A percentile compares a stretch with the other conserved stretches of the same genome.
Evolutionary conservation across 2,797 vertebrate genomes (phyloP).

Genomic region (Rousettus madagascariensis): DNA sequence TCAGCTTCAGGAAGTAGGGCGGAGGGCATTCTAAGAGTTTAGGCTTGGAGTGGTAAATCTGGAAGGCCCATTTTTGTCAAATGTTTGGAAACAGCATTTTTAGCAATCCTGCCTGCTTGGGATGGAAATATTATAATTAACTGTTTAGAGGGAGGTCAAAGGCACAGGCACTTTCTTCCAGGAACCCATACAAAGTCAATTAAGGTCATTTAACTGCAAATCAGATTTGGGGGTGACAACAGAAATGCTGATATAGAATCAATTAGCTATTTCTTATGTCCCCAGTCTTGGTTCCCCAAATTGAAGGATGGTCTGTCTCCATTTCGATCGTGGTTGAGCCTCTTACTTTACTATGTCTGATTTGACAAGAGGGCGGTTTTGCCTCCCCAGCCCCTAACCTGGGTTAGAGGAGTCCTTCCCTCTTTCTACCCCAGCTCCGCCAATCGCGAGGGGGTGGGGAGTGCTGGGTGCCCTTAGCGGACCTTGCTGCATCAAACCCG

Average conservation of each 20-base stretch:
- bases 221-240: slow-evolving; percentile 55
- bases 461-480: slow-evolving; percentile 67
- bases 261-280: slow-evolving; percentile 46
- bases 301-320: not conserved
- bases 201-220: slow-evolving; percentile 73
- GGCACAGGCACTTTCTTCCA: slow-evolving; percentile 30
- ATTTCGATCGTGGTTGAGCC: not conserved
- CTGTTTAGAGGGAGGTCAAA: slow-evolving; percentile 62
- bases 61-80: slow-evolving; percentile 59
- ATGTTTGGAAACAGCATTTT: slow-evolving; percentile 17
- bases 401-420: not conserved
- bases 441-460: slow-evolving; percentile 75
- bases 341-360: not conserved
- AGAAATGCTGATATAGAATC: slow-evolving; percentile 55
- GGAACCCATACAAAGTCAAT: slow-evolving; percentile 72
- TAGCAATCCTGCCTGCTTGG: not conserved
- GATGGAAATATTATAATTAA: slow-evolving; percentile 53
- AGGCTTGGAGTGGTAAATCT: slow-evolving; percentile 36
- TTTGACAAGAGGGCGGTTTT: slow-evolving; percentile 35
- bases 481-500: slow-evolving; percentile 78
- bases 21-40: slow-evolving; percentile 51
- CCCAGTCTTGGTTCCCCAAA: not conserved
- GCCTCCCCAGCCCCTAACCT: not conserved
- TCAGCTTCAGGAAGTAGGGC: slow-evolving; percentile 41
- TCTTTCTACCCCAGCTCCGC: slow-evolving; percentile 18